Evolutionary conservation across 2,113 vertebrate species (phyloP), one percentile per base, ranked within the genome.

Genomic region (Myocastor coypus): DNA sequence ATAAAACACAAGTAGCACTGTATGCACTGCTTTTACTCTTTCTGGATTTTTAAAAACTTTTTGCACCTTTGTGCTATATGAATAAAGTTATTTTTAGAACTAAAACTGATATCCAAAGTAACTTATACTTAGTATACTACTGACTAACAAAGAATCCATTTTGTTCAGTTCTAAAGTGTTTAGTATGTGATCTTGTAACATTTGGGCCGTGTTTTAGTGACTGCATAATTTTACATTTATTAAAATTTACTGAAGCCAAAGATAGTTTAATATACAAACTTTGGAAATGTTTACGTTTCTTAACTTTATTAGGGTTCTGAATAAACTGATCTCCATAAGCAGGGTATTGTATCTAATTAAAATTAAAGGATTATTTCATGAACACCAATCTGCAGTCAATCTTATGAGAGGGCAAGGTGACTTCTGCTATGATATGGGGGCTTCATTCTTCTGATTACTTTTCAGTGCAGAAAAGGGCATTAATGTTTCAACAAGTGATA

Each of bases 261-360:
- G 22, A 46, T 83, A 69, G 17, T 40, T 16, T 64, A 82, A 50
- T 19, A 34, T 80, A 42, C 83, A 83, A 80, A 80, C 42, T 73
- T 93, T 52, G n/a, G 1, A 34, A 10, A 4, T 91, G 66, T 91
- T 24, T 83, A 78, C 89, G 26, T 42, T 64, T 68, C 7, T 0
- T 78, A 84, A 91, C 63, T 94, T 96, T 55, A 50, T 26, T 78
- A 78, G 42, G 4, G 61, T 91, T 97, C 40, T 87, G 34, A 40
- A 85, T 92, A 78, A 22, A 83, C 82, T 91, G 87, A 34, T 26
- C 17, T 80, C 1, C 69, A 85, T 63, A 77, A 87, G 3, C 40
- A 69, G 4, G 69, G 11, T 94, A 20, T 66, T 94, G 28, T 75
- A 40, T 95, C 94, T 95, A 77, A 40, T 75, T 94, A 59, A 84